Evolutionary conservation across 1,140 invertebrate species (phyloP).

Genomic region (Goniozus legneri): DNA sequence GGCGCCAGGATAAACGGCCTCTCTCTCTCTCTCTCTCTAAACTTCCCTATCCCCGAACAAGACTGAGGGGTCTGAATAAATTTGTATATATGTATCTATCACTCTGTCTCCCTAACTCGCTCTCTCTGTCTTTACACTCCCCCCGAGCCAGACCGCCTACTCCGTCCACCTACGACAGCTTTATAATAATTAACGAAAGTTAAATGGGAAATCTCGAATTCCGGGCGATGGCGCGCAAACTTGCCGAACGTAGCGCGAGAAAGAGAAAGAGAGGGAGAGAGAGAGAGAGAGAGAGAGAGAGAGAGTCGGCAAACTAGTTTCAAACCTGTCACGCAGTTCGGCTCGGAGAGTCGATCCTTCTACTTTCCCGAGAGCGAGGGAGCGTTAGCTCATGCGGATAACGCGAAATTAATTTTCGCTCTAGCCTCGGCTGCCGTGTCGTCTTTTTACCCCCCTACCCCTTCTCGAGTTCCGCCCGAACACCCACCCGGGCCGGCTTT

Average conservation of each 20-base stretch:
- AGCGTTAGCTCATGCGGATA: constrained; percentile 11
- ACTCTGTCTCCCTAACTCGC: too few species aligned
- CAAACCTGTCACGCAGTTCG: constrained; percentile 19
- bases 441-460: background rate
- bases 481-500: too few species aligned
- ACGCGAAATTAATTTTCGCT: constrained; percentile 23
- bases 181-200: constrained; percentile 33
- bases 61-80: too few species aligned
- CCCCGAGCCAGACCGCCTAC: background rate
- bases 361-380: background rate
- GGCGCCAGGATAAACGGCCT: too few species aligned
- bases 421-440: constrained; percentile 7
- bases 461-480: background rate
- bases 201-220: constrained; percentile 29
- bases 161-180: background rate
- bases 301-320: constrained; percentile 21
- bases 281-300: too few species aligned
- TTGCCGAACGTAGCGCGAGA: too few species aligned
- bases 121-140: background rate
- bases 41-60: too few species aligned
- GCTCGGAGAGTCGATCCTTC: background rate
- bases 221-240: too few species aligned
- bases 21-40: too few species aligned
- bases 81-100: too few species aligned
- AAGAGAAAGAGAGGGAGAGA: too few species aligned